Percentiles rank a stretch among this genome's conserved stretches.
phyloP scores from a whole-genome alignment of 2,888 invertebrate genomes.

The Trileptium ribeirensis region DNA sequence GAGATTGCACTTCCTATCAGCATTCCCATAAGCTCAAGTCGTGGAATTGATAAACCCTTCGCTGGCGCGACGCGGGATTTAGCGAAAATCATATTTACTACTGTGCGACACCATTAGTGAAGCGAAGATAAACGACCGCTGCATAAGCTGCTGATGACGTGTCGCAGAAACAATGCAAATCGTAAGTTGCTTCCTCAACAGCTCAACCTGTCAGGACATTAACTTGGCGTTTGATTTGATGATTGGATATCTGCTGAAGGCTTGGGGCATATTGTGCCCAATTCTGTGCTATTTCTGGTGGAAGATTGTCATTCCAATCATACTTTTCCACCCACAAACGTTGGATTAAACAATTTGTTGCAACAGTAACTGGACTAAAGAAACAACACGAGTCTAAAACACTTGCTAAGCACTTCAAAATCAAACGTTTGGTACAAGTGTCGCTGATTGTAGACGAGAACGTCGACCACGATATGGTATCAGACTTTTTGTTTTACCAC shows the following conservation, averaged over 20 bases:
- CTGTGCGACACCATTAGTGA: not conserved
- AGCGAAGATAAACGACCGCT: conserved; percentile 33
- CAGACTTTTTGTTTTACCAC: conserved; percentile 15
- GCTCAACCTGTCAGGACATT: too few species aligned
- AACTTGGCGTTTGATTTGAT: not conserved
- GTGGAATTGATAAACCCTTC: conserved; percentile 34
- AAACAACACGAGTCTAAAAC: conserved; percentile 37
- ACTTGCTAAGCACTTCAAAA: conserved; percentile 31
- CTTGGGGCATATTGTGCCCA: too few species aligned
- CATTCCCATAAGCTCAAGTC: conserved; percentile 23
- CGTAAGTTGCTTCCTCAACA: not conserved
- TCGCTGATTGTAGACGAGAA: too few species aligned
- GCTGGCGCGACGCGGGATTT: conserved; percentile 38
- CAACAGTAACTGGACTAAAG: conserved; percentile 26
- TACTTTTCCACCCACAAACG: conserved; percentile 36
- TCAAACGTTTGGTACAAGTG: too few species aligned
- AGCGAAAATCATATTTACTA: conserved; percentile 20
- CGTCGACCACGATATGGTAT: not conserved
- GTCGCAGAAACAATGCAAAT: conserved; percentile 35
- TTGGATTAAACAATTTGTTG: conserved; percentile 39
- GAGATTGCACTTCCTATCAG: too few species aligned
- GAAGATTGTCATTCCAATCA: conserved; percentile 39
- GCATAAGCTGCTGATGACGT: conserved; percentile 37
- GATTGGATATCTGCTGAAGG: not conserved
- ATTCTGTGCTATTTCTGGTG: not conserved